A percentile compares a stretch with the other conserved stretches of the same genome.
Conservation (phyloP, 1,140 invertebrate species). For the Drosophila hydei region DNA sequence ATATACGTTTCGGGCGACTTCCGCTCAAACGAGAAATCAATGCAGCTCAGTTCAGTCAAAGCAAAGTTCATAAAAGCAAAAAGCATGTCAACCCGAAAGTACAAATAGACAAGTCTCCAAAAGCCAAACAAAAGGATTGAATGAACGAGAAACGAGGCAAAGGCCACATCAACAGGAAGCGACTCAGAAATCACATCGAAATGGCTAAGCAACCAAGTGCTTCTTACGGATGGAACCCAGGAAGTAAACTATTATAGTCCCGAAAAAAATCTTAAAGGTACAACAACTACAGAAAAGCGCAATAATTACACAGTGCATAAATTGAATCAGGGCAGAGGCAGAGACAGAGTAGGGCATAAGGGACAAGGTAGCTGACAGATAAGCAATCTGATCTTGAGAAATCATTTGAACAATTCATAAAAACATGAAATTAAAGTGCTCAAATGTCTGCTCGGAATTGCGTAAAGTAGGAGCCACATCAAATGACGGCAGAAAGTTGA, state of each 20-base stretch:
- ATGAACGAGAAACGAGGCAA: conserved; percentile 9
- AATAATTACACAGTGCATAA: conserved; percentile 63
- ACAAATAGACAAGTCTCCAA: conserved; percentile 55
- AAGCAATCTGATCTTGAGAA: conserved; percentile 79
- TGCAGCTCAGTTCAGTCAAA: not conserved
- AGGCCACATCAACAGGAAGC: conserved; percentile 72
- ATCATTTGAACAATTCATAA: conserved; percentile 72
- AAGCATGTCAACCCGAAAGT: conserved; percentile 67
- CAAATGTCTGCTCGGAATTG: conserved; percentile 61
- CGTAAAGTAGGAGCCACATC: conserved; percentile 56
- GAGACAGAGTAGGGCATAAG: not conserved
- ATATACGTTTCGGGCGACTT: conserved; percentile 56
- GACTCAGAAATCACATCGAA: conserved; percentile 82
- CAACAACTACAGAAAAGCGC: conserved; percentile 70
- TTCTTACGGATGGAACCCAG: conserved; percentile 54
- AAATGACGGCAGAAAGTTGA: conserved; percentile 74
- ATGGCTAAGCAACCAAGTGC: conserved; percentile 53
- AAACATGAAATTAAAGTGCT: conserved; percentile 82
- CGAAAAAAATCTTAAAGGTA: conserved; percentile 35
- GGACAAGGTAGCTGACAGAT: conserved; percentile 46
- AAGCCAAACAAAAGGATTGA: conserved; percentile 37
- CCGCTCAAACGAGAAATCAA: conserved; percentile 51
- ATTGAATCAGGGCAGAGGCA: conserved; percentile 57
- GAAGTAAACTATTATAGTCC: conserved; percentile 77
- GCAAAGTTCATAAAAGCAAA: conserved; percentile 79